Conservation (phyloP, 2,113 vertebrate species). For the Ursus arctos region DNA sequence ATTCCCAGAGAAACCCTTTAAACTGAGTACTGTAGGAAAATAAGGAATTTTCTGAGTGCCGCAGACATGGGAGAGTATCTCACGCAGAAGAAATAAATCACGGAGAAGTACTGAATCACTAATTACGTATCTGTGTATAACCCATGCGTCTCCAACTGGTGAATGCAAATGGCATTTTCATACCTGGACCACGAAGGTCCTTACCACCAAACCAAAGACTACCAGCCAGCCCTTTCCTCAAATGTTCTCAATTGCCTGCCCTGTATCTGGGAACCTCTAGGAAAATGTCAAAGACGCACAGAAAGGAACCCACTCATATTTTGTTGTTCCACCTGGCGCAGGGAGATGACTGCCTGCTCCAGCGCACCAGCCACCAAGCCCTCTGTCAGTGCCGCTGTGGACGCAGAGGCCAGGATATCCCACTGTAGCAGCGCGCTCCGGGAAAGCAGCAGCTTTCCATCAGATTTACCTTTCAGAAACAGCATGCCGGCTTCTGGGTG, state of each 20-base stretch:
- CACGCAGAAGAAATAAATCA: background rate
- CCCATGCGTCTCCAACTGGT: background rate
- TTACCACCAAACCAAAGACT: background rate
- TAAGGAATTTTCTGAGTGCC: background rate
- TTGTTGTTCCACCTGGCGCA: no score
- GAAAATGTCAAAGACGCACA: background rate
- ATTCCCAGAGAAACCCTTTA: background rate
- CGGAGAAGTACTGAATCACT: background rate
- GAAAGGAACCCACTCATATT: background rate
- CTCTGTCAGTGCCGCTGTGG: rapidly evolving
- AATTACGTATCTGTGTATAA: background rate
- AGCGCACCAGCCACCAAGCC: rapidly evolving
- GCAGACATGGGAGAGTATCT: background rate
- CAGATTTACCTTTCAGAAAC: background rate
- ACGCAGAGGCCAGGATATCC: rapidly evolving
- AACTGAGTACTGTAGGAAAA: background rate
- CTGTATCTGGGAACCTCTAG: background rate
- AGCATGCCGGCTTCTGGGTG: background rate
- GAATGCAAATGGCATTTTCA: background rate
- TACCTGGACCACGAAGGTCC: no score
- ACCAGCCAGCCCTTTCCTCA: no score
- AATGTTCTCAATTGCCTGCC: background rate
- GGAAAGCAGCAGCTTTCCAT: background rate
- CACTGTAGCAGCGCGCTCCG: rapidly evolving
- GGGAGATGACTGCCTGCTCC: background rate